A percentile compares a stretch with the other conserved stretches of the same genome.
Conservation (phyloP, 1,140 invertebrate genomes). For the Pseudomyrmex concolor region DNA sequence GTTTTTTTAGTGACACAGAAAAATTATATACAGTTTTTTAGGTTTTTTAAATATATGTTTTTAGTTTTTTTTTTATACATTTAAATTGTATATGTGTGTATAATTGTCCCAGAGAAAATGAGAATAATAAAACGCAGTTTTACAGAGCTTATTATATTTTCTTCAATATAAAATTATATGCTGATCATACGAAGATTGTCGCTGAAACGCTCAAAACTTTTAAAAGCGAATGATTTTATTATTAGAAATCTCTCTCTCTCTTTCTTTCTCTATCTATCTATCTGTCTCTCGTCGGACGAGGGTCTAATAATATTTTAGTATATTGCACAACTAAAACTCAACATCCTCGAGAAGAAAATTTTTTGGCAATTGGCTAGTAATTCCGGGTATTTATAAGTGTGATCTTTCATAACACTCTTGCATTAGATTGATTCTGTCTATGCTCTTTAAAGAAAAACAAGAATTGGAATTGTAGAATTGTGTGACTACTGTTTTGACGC, state of each 20-base stretch:
- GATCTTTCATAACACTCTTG: background rate
- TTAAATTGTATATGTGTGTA: too few species aligned
- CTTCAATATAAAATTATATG: too few species aligned
- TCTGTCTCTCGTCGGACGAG: constrained; percentile 5
- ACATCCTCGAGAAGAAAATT: constrained; percentile 11
- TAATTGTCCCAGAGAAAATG: too few species aligned
- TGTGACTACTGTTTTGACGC: background rate
- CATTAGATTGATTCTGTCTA: background rate
- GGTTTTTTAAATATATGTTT: too few species aligned
- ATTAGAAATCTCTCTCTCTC: constrained; percentile 14
- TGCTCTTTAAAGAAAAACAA: too few species aligned
- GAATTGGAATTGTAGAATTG: too few species aligned
- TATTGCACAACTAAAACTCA: constrained; percentile 47
- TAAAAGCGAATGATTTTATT: constrained; percentile 25
- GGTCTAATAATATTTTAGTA: constrained; percentile 46
- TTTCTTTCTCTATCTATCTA: too few species aligned
- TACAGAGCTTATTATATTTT: too few species aligned
- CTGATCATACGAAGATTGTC: background rate
- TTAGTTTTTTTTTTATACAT: too few species aligned
- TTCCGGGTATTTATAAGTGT: constrained; percentile 34
- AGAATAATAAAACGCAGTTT: too few species aligned
- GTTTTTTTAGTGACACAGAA: too few species aligned
- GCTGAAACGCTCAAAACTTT: background rate
- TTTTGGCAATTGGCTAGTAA: constrained; percentile 16
- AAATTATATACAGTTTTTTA: too few species aligned